phyloP scores from a whole-genome alignment of 2,113 vertebrate species.

The Myiozetetes cayanensis region DNA sequence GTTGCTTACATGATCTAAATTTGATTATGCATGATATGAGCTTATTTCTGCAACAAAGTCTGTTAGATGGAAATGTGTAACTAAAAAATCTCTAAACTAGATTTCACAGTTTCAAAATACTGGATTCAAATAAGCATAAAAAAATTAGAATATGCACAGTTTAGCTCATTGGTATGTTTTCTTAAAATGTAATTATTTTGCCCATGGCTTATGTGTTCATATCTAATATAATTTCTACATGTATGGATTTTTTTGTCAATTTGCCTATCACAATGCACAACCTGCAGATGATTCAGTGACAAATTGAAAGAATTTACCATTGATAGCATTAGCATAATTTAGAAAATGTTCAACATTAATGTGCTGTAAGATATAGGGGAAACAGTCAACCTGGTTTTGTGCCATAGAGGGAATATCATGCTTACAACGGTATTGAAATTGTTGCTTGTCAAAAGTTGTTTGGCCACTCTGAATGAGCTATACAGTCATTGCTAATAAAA shows the following conservation, averaged over 20 bases:
- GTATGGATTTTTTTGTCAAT: neutral
- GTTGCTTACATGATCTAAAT: neutral
- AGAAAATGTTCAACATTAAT: neutral
- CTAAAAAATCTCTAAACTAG: neutral
- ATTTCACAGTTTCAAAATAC: neutral
- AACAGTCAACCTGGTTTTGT: neutral
- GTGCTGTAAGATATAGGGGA: neutral
- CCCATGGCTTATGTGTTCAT: neutral
- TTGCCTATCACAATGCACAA: neutral
- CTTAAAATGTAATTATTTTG: neutral
- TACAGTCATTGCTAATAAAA: neutral
- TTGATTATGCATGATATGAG: neutral
- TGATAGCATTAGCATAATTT: neutral
- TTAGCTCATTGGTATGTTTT: neutral
- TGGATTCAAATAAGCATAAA: neutral
- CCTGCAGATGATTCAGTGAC: neutral
- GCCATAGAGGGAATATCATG: neutral
- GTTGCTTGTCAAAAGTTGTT: neutral
- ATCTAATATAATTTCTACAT: neutral
- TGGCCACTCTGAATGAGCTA: neutral
- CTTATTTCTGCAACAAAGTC: neutral
- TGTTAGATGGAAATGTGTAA: neutral
- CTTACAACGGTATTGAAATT: neutral
- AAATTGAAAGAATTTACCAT: neutral
- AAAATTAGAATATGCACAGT: neutral